phyloP scores from a whole-genome alignment of 2,113 vertebrate genomes.

The Formicarius rufipectus region DNA sequence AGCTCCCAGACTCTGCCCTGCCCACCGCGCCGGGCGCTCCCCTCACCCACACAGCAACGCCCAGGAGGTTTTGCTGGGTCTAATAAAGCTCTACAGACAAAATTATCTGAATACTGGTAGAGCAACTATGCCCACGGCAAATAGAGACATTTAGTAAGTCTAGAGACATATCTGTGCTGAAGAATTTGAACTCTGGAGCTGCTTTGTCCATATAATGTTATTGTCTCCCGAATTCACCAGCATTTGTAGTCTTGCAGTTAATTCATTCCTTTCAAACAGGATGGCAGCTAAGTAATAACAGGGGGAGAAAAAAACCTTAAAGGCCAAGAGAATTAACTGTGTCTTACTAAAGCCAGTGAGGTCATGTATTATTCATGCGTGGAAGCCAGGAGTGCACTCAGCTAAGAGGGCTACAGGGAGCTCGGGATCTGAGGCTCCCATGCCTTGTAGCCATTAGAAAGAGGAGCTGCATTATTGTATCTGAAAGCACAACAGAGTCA shows the following conservation, averaged over 20 bases:
- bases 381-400: neutral
- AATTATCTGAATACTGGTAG: neutral
- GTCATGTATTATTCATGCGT: neutral
- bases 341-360: neutral
- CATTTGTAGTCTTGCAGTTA: neutral
- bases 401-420: neutral
- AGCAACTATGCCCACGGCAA: neutral
- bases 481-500: neutral
- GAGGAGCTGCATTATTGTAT: neutral
- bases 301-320: neutral
- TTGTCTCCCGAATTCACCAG: neutral
- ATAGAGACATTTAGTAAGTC: neutral
- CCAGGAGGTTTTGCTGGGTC: neutral
- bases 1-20: neutral
- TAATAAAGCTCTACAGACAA: neutral
- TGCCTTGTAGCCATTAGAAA: neutral
- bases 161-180: neutral
- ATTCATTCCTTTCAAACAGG: neutral
- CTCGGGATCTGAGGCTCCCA: neutral
- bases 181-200: neutral
- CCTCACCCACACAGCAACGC: accelerated
- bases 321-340: constrained; percentile 19
- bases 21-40: accelerated
- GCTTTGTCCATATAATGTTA: neutral
- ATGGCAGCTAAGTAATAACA: neutral